Evolutionary conservation across 2,888 invertebrate species (phyloP).

Genomic region (Dione vanillae): DNA sequence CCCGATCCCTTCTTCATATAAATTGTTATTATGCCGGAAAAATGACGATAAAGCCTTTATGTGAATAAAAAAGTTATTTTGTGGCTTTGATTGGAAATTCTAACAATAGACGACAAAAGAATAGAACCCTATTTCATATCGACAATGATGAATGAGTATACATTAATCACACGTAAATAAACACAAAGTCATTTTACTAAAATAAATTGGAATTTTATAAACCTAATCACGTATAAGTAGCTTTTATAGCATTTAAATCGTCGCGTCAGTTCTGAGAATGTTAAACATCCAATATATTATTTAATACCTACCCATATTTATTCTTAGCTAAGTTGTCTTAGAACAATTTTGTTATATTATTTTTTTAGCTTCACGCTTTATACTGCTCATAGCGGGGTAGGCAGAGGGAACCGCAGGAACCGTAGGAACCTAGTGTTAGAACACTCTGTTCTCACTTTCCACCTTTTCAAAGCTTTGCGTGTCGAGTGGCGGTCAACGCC

Average conservation of each 20-base stretch:
- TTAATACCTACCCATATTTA: not conserved
- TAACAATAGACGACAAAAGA: constrained; percentile 31
- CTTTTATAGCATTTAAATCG: constrained; percentile 5
- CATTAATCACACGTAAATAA: constrained; percentile 35
- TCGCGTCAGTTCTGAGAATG: not conserved
- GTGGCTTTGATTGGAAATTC: constrained; percentile 23
- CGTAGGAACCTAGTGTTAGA: too few species aligned
- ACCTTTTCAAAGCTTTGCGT: too few species aligned
- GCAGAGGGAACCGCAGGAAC: too few species aligned
- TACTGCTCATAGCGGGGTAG: too few species aligned
- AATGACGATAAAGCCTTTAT: constrained; percentile 18
- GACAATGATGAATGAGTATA: constrained; percentile 38
- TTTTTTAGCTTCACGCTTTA: too few species aligned
- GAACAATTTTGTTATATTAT: too few species aligned
- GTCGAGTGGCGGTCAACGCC: too few species aligned
- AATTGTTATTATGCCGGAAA: constrained; percentile 8
- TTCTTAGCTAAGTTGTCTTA: too few species aligned
- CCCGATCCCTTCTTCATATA: constrained; percentile 1
- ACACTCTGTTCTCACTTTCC: too few species aligned
- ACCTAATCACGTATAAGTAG: constrained; percentile 18
- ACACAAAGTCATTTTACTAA: constrained; percentile 25
- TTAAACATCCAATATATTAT: constrained; percentile 1
- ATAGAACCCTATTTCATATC: constrained; percentile 29
- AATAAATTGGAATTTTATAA: constrained; percentile 34
- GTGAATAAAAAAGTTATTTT: constrained; percentile 17